Base-by-base conservation (phyloP, 2,888 invertebrate genomes). In the Ochropacha duplaris region DNA sequence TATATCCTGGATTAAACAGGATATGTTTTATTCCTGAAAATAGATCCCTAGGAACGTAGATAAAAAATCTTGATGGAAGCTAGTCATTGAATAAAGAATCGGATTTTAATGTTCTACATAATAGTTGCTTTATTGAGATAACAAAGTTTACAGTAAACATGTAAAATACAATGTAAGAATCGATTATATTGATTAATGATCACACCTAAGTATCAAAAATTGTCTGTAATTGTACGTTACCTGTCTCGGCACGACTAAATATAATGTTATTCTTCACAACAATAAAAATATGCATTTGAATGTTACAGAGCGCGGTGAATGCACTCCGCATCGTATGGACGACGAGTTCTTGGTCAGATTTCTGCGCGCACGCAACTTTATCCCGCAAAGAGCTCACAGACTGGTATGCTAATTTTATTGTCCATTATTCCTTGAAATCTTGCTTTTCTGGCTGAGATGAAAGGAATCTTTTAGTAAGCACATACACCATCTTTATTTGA, bases 261-360 rank as follows among this genome's bases (percentile, higher is more conserved):
- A 28, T 9, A 9, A 9, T 28, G 6, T 28, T 28, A 0, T 9
- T 28, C 2, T 9, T 28, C 6, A 28, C 11, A 31, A 31, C 31
- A 31, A 52, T 31, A 24, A 34, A 52, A 54, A 50, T 50, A 51
- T 24, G 56, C 11, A n/a, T 57, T 28, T 55, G 52, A 9, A 56
- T 65, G 64, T 93, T 93, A 56, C 89, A 96, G 97, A 96, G 80
- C 94, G 94, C 61, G 96, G 96, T 36, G 96, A 96, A 75, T 96
- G 95, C 80, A 93, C 90, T 54, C 96, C 96, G 4, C 95, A 96
- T 68, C 93, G 97, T 58, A 95, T 95, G 87, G 97, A 97, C 81
- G 96, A 97, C 74, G 94, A 94, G 22, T 97, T 95, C 79, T 87
- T 97, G 57, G 87, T 96, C 54, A 94, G 95, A 79, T 97, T 97